These are phyloP conservation scores for Clistopyga incitator DNA, from an alignment of 2,888 invertebrate species.

Conservation along the genomic window DNA sequence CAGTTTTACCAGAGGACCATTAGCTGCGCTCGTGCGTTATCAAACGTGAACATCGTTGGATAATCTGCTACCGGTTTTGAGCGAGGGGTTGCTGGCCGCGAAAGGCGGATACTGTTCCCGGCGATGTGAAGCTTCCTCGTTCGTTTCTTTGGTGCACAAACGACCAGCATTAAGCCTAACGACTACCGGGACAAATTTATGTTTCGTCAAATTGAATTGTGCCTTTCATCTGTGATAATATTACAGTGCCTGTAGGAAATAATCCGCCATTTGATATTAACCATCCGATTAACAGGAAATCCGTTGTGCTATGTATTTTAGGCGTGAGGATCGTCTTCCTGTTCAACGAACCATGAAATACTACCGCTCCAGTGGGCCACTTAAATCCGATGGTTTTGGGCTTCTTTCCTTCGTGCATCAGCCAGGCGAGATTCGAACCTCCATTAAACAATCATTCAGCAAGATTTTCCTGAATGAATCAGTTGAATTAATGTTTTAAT, in stretches of 20 bases:
- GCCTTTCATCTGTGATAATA: not conserved
- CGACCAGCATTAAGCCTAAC: constrained; percentile 4
- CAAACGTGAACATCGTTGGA: constrained; percentile 6
- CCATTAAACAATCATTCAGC: not conserved
- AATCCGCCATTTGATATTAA: constrained; percentile 8
- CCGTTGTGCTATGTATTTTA: not conserved
- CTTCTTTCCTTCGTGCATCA: not conserved
- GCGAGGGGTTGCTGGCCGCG: not conserved
- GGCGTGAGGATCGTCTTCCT: constrained; percentile 21
- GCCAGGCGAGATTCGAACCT: not conserved
- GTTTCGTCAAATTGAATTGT: constrained; percentile 19
- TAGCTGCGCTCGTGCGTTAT: constrained; percentile 7
- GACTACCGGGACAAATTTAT: constrained; percentile 11
- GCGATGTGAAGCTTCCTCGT: constrained; percentile 5
- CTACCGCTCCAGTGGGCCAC: not conserved
- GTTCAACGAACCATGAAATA: constrained; percentile 24
- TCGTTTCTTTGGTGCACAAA: constrained; percentile 2
- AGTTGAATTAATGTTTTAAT: too few relatives aligned
- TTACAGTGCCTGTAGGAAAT: constrained; percentile 9
- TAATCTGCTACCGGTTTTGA: constrained; percentile 33
- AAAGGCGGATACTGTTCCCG: not conserved
- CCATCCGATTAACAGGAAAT: constrained; percentile 24
- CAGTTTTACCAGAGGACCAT: not conserved
- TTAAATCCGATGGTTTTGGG: not conserved
- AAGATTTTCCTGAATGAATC: too few relatives aligned